phyloP scores from a whole-genome alignment of 2,888 invertebrate genomes.

The Spilarctia lutea region DNA sequence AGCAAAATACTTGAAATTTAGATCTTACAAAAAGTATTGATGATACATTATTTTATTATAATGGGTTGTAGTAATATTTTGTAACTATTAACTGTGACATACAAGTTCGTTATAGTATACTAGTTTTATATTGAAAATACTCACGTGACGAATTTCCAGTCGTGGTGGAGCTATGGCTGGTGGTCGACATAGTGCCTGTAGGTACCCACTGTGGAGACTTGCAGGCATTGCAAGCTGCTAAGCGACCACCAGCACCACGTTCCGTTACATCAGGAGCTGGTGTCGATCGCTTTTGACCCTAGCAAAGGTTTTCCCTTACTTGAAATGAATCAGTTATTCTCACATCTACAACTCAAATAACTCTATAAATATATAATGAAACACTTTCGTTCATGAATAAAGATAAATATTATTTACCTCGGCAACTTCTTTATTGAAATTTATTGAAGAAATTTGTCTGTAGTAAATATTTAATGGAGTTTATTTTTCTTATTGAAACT shows the following conservation, averaged over 20 bases:
- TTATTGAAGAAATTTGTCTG: conserved; percentile 1
- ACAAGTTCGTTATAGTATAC: background rate
- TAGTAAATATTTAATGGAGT: conserved; percentile 7
- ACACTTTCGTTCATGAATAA: background rate
- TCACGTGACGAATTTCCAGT: conserved; percentile 88
- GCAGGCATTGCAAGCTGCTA: conserved; percentile 69
- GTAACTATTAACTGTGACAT: background rate
- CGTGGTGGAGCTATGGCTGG: conserved; percentile 87
- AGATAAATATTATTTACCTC: background rate
- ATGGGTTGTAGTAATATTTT: background rate
- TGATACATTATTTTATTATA: background rate
- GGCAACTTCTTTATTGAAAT: background rate
- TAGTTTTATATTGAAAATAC: conserved; percentile 43
- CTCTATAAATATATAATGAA: background rate
- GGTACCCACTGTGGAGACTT: conserved; percentile 80
- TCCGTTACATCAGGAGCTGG: conserved; percentile 88
- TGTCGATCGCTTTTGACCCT: conserved; percentile 80
- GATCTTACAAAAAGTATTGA: background rate
- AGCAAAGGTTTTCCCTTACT: background rate
- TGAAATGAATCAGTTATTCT: background rate
- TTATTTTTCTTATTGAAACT: conserved; percentile 1
- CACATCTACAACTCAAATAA: conserved; percentile 1
- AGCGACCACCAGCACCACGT: conserved; percentile 65
- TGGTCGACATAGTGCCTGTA: conserved; percentile 82
- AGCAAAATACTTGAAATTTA: background rate